Base-by-base conservation (phyloP, 2,797 vertebrate species). In the Hyperoplus lanceolatus region DNA sequence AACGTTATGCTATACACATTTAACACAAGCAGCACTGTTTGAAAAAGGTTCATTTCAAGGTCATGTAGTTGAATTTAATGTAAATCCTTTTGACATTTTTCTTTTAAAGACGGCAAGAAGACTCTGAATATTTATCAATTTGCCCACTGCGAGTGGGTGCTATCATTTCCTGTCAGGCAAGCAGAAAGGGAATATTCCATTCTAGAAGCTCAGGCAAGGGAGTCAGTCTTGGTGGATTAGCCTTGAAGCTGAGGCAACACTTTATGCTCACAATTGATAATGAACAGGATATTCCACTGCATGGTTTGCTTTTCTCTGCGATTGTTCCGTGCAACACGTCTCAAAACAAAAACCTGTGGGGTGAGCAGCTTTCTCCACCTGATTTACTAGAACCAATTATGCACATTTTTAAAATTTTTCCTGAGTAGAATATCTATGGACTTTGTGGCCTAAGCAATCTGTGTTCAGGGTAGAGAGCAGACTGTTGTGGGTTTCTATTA, bases 191-290 rank as follows among this genome's bases (percentile, higher is more conserved):
- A 73, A 70, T 49, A 83, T 79, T 83, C 56, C 49, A 76, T 79
- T 55, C 10, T 16, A 61, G 61, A 70, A 73, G 69, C 21, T 79
- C 43, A 54, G 58, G 58, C 58, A 12, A 59, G 43, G 56, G 60
- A 83, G 60, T 53, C 55, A 43, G 62, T 42, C 54, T 70, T 65
- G 58, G 69, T 53, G 79, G 86, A 90, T 92, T 83, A 79, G 61
- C 64, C 55, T n/a, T 18, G 70, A 83, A 81, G 81, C 81, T 50
- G 68, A 64, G 38, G 75, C 61, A 83, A 84, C 62, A 73, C 67
- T 80, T 81, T 75, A 72, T 11, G 6, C 61, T 70, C 61, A 56
- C 55, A 63, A 66, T 70, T 74, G 68, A 57, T 78, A 81, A 81
- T 76, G 80, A 87, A 86, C 81, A 79, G 42, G 70, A 82, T 70